These are phyloP conservation scores for Mixornis gularis DNA, from an alignment of 2,113 vertebrate genomes.

Conservation along the genomic window DNA sequence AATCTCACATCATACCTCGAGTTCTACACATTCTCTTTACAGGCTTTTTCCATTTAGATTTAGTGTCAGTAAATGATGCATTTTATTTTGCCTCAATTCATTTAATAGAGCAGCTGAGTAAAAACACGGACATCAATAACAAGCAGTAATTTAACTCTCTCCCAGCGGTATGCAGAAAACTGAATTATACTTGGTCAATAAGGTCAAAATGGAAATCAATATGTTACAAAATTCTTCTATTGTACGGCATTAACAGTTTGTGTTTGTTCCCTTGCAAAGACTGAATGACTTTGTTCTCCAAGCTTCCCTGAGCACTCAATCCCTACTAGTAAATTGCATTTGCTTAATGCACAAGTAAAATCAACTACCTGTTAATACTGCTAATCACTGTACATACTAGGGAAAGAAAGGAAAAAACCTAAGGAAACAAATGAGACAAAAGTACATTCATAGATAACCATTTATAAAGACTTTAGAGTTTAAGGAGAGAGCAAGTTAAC, in stretches of 20 bases:
- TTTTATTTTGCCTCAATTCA: slow-evolving; percentile 26
- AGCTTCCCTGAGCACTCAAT: background rate
- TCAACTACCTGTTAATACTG: slow-evolving; percentile 28
- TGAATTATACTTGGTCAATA: background rate
- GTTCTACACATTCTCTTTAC: background rate
- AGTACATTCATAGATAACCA: background rate
- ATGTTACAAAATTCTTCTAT: background rate
- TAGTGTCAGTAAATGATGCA: background rate
- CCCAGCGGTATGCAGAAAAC: background rate
- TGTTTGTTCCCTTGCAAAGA: background rate
- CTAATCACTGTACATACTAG: background rate
- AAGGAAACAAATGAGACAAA: background rate
- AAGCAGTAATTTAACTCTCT: background rate
- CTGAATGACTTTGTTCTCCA: background rate
- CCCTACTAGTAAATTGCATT: slow-evolving; percentile 25
- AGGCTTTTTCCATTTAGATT: slow-evolving; percentile 23
- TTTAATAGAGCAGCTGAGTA: background rate
- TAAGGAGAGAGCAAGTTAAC: background rate
- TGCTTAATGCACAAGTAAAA: slow-evolving; percentile 47
- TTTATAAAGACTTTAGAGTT: background rate
- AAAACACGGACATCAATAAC: background rate
- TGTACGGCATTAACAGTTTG: background rate
- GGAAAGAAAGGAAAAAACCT: background rate
- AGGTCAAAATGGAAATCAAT: background rate
- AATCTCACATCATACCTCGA: background rate